These are phyloP conservation scores for Pseudochromis fuscus DNA, from an alignment of 2,797 vertebrate genomes.

Conservation along the genomic window DNA sequence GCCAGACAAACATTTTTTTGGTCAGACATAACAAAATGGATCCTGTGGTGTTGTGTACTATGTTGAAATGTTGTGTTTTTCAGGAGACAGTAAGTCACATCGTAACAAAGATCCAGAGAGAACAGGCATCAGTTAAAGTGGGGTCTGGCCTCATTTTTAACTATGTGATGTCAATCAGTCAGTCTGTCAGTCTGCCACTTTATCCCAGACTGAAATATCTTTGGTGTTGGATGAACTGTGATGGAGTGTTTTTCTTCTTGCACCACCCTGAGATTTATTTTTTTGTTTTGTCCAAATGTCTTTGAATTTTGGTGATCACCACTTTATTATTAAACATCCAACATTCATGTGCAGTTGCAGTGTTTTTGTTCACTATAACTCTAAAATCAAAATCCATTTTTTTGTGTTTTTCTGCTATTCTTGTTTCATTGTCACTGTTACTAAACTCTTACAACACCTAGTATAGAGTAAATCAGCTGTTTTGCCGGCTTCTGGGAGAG, in stretches of 20 bases:
- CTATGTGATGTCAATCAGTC: neutral
- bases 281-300: no score
- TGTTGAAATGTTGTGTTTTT: constrained; percentile 51
- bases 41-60: constrained; percentile 33
- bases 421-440: no score
- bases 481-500: no score
- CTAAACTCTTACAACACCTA: no score
- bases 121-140: constrained; percentile 4
- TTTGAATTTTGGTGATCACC: no score
- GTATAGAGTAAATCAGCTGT: no score
- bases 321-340: no score
- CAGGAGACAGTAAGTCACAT: neutral
- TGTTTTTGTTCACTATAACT: no score
- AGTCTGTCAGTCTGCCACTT: neutral
- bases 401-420: no score
- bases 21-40: constrained; percentile 49
- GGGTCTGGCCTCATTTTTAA: constrained; percentile 13
- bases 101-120: neutral
- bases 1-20: constrained; percentile 38
- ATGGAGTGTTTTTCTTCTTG: neutral
- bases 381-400: no score
- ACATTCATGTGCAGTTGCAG: no score
- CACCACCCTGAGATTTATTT: no score
- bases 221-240: constrained; percentile 5
- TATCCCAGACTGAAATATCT: constrained; percentile 18